Evolutionary conservation across 2,797 vertebrate genomes (phyloP).

Genomic region (Hippopotamyrus pictus): DNA sequence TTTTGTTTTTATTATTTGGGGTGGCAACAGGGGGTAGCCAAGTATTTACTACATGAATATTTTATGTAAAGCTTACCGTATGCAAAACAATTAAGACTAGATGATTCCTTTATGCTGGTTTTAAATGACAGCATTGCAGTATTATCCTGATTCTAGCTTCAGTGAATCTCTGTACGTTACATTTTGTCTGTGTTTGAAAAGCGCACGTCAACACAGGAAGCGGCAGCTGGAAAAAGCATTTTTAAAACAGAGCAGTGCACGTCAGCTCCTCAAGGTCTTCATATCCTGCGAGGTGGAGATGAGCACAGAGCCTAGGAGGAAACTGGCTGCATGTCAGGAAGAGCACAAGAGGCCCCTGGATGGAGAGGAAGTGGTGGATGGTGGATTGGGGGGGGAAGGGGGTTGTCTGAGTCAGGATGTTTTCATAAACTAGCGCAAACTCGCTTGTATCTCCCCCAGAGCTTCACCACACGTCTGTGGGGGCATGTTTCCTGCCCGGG

Average conservation of each 20-base stretch:
- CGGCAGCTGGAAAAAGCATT: constrained; percentile 10
- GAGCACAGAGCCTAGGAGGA: constrained; percentile 17
- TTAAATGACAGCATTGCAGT: not conserved
- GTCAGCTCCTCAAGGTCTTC: not conserved
- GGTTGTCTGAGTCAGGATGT: not conserved
- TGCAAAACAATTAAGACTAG: not conserved
- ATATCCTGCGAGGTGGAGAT: not conserved
- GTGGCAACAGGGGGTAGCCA: not conserved
- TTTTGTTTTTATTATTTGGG: not conserved
- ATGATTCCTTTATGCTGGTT: not conserved
- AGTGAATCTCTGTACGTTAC: not conserved
- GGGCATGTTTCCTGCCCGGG: not conserved
- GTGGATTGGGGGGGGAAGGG: not conserved
- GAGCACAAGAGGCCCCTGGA: not conserved
- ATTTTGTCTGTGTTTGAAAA: not conserved
- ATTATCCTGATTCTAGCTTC: not conserved
- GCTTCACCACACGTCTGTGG: not conserved
- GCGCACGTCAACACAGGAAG: constrained; percentile 43
- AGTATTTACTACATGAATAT: not conserved
- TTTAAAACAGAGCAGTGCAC: constrained; percentile 22
- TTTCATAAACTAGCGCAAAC: not conserved
- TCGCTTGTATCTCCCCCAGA: not conserved
- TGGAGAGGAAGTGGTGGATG: not conserved
- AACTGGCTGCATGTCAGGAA: constrained; percentile 10
- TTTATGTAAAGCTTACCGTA: not conserved